Percentiles rank a stretch among this genome's conserved stretches.
Evolutionary conservation across 1,140 invertebrate genomes (phyloP).

Genomic region (Aphelenchoides avenae): DNA sequence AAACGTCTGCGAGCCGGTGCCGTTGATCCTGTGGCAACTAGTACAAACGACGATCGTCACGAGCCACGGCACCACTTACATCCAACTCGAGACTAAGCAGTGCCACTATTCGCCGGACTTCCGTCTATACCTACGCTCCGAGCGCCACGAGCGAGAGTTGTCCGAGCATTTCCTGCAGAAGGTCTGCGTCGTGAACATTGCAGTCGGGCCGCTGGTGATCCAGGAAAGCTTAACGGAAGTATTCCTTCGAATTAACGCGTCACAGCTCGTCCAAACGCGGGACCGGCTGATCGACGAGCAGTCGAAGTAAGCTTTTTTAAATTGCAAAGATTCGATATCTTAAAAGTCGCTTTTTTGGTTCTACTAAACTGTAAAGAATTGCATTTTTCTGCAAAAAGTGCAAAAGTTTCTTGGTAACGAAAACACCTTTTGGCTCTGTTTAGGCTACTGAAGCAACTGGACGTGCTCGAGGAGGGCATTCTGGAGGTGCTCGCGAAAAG

Average conservation of each 20-base stretch:
- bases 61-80: conserved; percentile 11
- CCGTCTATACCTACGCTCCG: conserved; percentile 25
- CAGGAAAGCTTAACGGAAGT: conserved; percentile 32
- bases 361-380: too few relatives aligned
- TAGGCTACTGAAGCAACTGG: conserved; percentile 31
- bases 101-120: conserved; percentile 30
- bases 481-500: conserved; percentile 28
- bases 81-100: conserved; percentile 19
- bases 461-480: conserved; percentile 30
- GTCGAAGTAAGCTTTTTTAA: conserved; percentile 22
- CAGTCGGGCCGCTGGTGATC: conserved; percentile 21
- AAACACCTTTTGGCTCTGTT: conserved; percentile 5
- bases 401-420: too few relatives aligned
- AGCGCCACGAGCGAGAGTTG: conserved; percentile 11
- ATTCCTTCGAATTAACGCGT: conserved; percentile 24
- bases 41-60: conserved; percentile 19
- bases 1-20: conserved; percentile 28
- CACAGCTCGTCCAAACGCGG: conserved; percentile 23
- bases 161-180: conserved; percentile 27
- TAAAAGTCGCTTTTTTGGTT: neutral
- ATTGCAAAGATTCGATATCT: neutral
- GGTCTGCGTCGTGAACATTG: conserved; percentile 25
- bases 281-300: conserved; percentile 36
- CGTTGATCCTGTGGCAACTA: conserved; percentile 22
- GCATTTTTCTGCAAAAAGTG: too few relatives aligned